phyloP scores from a whole-genome alignment of 2,888 invertebrate species.

The Cinara cedri region DNA sequence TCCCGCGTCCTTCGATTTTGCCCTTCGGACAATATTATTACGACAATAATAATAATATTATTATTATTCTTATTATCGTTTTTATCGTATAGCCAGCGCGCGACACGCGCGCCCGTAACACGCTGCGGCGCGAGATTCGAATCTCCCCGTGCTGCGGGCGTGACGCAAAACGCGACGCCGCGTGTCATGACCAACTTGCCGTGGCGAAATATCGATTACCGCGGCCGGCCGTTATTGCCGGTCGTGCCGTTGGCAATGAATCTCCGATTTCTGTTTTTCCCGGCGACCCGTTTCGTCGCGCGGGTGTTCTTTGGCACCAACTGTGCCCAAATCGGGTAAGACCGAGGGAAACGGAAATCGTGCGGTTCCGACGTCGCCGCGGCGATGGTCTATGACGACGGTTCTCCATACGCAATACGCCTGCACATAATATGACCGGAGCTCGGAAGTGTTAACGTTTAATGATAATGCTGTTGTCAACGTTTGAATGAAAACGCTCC shows the following conservation, averaged over 20 bases:
- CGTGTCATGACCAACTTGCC: conserved; percentile 43
- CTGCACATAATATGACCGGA: no score
- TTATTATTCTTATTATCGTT: neutral
- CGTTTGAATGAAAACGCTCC: no score
- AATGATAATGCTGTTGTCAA: no score
- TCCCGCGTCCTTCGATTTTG: conserved; percentile 14
- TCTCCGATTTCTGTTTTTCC: conserved; percentile 30
- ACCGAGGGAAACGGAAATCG: neutral
- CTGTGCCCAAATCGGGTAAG: conserved; percentile 18
- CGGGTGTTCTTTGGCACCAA: no score
- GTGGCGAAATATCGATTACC: conserved; percentile 46
- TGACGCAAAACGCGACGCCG: conserved; percentile 8
- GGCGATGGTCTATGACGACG: neutral
- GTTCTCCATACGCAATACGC: no score
- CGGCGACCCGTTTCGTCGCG: neutral
- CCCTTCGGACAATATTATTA: conserved; percentile 8
- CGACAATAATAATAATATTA: neutral
- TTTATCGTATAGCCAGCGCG: neutral
- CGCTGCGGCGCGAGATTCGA: neutral
- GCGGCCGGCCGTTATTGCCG: neutral
- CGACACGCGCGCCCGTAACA: neutral
- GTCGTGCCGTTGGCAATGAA: conserved; percentile 36
- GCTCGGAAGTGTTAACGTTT: no score
- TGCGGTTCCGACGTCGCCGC: neutral
- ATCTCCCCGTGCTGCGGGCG: conserved; percentile 33